These are phyloP conservation scores for Trichonephila inaurata DNA, from an alignment of 1,140 invertebrate species.

Conservation along the genomic window DNA sequence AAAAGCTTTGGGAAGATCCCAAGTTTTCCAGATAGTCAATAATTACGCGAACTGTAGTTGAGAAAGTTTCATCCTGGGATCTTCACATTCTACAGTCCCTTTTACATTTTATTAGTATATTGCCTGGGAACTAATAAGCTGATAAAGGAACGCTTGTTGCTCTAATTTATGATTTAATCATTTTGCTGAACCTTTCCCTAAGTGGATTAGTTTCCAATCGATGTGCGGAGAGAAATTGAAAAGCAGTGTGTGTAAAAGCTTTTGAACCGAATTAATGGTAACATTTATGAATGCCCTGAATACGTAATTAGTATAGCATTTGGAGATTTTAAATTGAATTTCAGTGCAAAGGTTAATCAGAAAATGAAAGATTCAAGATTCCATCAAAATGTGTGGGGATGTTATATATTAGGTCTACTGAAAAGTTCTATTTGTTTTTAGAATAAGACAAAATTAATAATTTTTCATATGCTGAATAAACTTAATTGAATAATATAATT, in stretches of 20 bases:
- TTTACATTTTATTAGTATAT: neutral
- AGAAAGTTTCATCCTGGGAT: neutral
- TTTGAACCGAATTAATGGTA: neutral
- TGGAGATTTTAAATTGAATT: neutral
- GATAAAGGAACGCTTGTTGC: neutral
- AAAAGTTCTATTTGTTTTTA: too few species aligned
- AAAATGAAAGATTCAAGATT: neutral
- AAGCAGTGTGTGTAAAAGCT: neutral
- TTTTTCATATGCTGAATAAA: too few species aligned
- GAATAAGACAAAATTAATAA: too few species aligned
- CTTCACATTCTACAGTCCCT: neutral
- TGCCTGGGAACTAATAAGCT: neutral
- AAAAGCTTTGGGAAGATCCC: too few species aligned
- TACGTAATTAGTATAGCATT: neutral
- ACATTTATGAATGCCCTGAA: neutral
- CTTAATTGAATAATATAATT: too few species aligned
- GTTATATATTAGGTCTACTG: neutral
- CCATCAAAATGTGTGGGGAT: neutral
- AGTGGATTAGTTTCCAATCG: neutral
- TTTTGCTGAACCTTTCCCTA: neutral
- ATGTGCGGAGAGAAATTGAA: neutral
- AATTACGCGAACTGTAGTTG: neutral
- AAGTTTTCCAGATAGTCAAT: neutral
- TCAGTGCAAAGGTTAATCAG: neutral
- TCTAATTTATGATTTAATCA: slow-evolving; percentile 14